Evolutionary conservation across 1,140 invertebrate species (phyloP), one percentile per base, ranked within the genome.

Genomic region (Akabosia matsudoensis): DNA sequence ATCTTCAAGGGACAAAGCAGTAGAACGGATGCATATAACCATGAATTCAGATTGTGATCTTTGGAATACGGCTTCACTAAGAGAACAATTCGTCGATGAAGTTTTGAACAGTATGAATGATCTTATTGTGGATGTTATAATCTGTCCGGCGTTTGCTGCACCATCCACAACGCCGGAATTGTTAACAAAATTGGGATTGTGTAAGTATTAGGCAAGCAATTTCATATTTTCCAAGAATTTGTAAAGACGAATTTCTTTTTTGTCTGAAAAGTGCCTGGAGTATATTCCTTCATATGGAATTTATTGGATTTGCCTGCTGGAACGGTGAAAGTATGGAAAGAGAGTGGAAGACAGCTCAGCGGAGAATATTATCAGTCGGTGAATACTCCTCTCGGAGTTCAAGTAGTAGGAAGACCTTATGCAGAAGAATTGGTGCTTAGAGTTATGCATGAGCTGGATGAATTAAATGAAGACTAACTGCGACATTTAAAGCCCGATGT

Each of bases 371-470:
- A 4, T 10, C 22, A 72, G 14, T 72, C 84, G 13, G 79, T 80
- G 4, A 84, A 85, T 30, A 77, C 85, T 61, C 85, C 85, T 0
- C 80, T 86, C 18, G 83, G 82, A 72, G 84, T 86, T 7, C 85
- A 86, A 78, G 79, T 85, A 7, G 82, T 84, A 13, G 83, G 81
- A n/a, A 80, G 83, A 26, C 85, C 85, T 4, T 86, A 78, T 80
- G 74, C 84, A 33, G 85, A 86, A 76, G 85, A 86, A 79, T 34
- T 83, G 24, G 81, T 84, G 34, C 79, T 84, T 0, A 67, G 83
- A 18, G 71, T 78, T 13, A 84, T 84, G 83, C 77, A 73, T 14
- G 79, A 83, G 45, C 56, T 84, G 22, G 82, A 84, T 61, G 64
- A 76, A 26, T 4, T 72, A 1, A 72, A 72, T 72, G n/a, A 72